Conservation (phyloP, 2,113 vertebrate genomes). For the Sorex fumeus region DNA sequence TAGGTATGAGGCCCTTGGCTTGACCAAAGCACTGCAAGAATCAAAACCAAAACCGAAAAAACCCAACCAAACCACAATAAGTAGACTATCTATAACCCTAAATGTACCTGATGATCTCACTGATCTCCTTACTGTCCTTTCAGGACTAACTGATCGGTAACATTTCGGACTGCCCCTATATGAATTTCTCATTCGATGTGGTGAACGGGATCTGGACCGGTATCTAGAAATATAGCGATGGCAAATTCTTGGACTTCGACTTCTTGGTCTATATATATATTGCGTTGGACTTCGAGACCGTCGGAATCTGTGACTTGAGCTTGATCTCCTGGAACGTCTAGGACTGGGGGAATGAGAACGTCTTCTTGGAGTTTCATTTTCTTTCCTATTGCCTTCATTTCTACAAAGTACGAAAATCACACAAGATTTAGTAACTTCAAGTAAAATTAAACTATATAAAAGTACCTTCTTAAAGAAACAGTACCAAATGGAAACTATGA, state of each 20-base stretch:
- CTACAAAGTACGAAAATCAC: constrained; percentile 67
- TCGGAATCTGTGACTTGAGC: constrained; percentile 82
- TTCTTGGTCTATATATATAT: constrained; percentile 84
- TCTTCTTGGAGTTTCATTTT: constrained; percentile 85
- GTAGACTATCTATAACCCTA: background rate
- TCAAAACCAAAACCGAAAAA: too few species aligned
- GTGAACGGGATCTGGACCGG: constrained; percentile 87
- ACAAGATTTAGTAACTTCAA: constrained; percentile 34
- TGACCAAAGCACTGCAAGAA: too few species aligned
- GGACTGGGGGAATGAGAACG: constrained; percentile 88
- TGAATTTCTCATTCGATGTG: constrained; percentile 71
- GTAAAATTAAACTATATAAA: constrained; percentile 22
- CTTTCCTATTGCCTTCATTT: constrained; percentile 85
- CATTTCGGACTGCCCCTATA: constrained; percentile 78
- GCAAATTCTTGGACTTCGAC: constrained; percentile 84
- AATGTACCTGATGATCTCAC: constrained; percentile 88
- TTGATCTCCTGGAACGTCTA: constrained; percentile 83
- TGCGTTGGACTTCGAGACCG: constrained; percentile 87
- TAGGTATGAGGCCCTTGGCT: too few species aligned
- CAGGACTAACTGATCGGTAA: constrained; percentile 86
- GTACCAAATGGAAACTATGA: background rate
- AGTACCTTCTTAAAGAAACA: constrained; percentile 30
- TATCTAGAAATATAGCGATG: constrained; percentile 78
- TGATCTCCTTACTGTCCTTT: constrained; percentile 83
- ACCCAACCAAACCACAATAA: background rate